Evolutionary conservation across 1,140 invertebrate species (phyloP), one percentile per base, ranked within the genome.

Genomic region (Triops cancriformis): DNA sequence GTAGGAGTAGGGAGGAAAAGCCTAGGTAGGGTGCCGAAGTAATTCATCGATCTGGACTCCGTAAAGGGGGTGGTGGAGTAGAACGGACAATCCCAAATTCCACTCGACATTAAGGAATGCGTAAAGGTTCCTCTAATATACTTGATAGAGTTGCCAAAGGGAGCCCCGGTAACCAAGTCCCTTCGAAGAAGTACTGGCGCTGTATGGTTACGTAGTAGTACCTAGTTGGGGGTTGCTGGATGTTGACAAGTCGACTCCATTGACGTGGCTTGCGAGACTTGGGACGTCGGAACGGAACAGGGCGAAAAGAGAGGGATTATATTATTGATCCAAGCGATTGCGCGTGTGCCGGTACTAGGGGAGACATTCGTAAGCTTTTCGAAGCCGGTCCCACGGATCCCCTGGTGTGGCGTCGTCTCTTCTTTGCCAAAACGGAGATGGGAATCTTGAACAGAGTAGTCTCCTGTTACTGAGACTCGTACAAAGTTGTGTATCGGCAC

Each of bases 201-300:
- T 37, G 31, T 37, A 37, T 7, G 31, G 31, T 37, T 37, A 7
- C 31, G 7, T 37, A 37, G 31, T 37, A 23, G 4, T 18, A 64
- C 14, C 51, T 64, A 18, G 51, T 23, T 64, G 23, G 14, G 14
- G 23, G 51, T 23, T 37, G 51, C 5, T 64, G 51, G 51, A 64
- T 64, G 51, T 64, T 64, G 51, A 64, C 51, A 64, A 64, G 51
- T 64, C 51, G 51, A 64, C 51, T 64, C 14, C 51, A 64, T 64
- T 23, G 51, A 64, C 23, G 51, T 64, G 18, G 51, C 51, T 64
- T 37, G 31, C 31, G 31, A 64, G 51, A 64, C 51, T 64, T 18
- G n/a, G 51, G 51, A n/a, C 51, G 5, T 64, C 51, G 14, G 18
- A 64, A 18, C 51, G 18, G 51, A 64, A 23, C 23, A 18, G 14